Evolutionary conservation across 2,797 vertebrate species (phyloP), one percentile per base, ranked within the genome.

Genomic region (Hapalemur alaotrensis): DNA sequence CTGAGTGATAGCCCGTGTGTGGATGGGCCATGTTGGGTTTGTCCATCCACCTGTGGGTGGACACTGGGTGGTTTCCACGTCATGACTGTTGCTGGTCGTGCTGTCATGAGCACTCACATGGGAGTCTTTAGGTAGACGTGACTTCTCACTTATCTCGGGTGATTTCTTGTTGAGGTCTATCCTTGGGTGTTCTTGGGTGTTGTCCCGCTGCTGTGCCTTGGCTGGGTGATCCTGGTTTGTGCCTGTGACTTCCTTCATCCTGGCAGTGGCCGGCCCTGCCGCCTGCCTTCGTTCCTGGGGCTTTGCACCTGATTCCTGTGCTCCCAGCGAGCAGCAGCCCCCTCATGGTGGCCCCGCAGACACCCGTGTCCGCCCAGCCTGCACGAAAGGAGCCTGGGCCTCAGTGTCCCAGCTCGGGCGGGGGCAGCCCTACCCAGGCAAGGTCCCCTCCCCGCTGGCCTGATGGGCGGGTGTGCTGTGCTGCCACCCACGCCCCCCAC

Each of bases 221-320:
- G 70, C 43, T 17, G 8, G 38, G 15, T 18, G 43, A 10, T 2
- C 2, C 14, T 30, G 25, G 28, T 18, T 9, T 18, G 72, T 1
- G 2, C 15, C 12, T 0, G 4, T 18, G 30, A 18, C 43, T 30
- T 20, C 72, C 43, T 18, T 48, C 72, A 38, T 35, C 35, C 2
- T 2, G 65, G 18, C 18, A 69, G 15, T 35, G 8, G 65, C n/a
- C 7, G 8, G n/a, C 22, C n/a, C 25, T 4, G 4, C 57, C 43
- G 38, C 41, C 18, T 22, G 13, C 79, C 43, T 54, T 41, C 4
- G 13, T n/a, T 52, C 6, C 63, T 4, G 2, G 48, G 73, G 20
- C 6, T 76, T 50, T 35, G 48, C 4, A 4, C 48, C n/a, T 4
- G 20, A 52, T 50, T 38, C 13, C 35, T 4, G 1, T 0, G 18